phyloP scores from a whole-genome alignment of 2,113 vertebrate genomes.

The Lathamus discolor region DNA sequence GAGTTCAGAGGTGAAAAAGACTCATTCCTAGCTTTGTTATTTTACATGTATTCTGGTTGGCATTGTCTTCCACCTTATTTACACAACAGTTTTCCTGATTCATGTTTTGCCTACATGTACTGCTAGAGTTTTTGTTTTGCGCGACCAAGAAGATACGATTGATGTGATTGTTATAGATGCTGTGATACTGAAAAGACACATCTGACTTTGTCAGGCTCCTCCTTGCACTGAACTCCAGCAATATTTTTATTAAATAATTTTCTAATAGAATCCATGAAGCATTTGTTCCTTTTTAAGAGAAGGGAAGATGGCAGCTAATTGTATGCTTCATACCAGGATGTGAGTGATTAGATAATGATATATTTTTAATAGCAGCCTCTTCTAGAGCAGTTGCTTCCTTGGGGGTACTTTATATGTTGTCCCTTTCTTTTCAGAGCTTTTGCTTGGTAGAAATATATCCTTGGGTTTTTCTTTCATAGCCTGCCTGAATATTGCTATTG shows the following conservation, averaged over 20 bases:
- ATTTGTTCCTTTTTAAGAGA: neutral
- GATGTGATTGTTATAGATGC: neutral
- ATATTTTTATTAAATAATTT: neutral
- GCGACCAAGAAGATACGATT: neutral
- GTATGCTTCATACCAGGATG: neutral
- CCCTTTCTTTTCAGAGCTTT: neutral
- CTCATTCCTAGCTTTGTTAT: neutral
- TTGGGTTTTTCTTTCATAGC: neutral
- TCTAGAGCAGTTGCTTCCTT: neutral
- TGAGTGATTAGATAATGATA: neutral
- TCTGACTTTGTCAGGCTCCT: neutral
- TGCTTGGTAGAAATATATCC: neutral
- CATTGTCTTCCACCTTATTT: neutral
- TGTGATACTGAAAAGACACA: neutral
- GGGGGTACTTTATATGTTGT: neutral
- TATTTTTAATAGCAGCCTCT: neutral
- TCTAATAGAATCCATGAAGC: neutral
- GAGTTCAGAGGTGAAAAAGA: neutral
- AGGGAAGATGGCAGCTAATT: slow-evolving; percentile 3
- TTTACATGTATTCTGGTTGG: neutral
- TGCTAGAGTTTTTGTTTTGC: neutral
- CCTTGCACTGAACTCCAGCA: neutral
- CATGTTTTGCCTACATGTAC: neutral
- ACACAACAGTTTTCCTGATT: neutral
- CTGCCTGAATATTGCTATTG: neutral